A percentile compares a stretch with the other conserved stretches of the same genome.
Conservation (phyloP, 2,797 vertebrate genomes). For the Pyrocephalus nanus region DNA sequence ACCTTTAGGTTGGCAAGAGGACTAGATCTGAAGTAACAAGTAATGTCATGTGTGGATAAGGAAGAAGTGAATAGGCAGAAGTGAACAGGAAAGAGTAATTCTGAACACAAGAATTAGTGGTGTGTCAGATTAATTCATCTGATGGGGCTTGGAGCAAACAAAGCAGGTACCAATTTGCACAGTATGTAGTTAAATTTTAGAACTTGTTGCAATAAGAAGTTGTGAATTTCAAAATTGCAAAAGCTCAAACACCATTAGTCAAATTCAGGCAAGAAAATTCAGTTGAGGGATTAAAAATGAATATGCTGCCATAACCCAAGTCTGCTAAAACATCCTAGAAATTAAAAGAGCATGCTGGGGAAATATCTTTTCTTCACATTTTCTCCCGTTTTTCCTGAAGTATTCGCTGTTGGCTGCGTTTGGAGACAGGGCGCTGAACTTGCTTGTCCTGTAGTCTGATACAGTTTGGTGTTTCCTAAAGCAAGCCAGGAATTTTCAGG, state of each 20-base stretch:
- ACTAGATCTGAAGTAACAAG: background rate
- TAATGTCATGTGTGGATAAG: background rate
- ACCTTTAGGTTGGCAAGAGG: background rate
- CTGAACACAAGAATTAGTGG: background rate
- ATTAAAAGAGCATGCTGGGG: background rate
- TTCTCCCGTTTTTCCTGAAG: background rate
- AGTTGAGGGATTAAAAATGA: background rate
- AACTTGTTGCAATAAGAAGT: background rate
- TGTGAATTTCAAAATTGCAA: background rate
- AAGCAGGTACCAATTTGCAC: background rate
- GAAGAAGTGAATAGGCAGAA: background rate
- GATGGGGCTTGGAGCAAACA: background rate
- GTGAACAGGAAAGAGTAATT: background rate
- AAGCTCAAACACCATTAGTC: background rate
- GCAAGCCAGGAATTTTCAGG: background rate
- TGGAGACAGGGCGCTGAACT: background rate
- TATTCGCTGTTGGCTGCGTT: background rate
- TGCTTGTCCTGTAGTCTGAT: background rate
- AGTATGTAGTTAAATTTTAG: background rate
- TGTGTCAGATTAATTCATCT: background rate
- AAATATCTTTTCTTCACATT: background rate
- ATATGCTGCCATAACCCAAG: background rate
- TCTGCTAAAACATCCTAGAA: background rate
- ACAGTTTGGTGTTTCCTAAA: background rate
- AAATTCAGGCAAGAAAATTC: background rate